Evolutionary conservation across 2,797 vertebrate genomes (phyloP).

Genomic region (Synanceia verrucosa): DNA sequence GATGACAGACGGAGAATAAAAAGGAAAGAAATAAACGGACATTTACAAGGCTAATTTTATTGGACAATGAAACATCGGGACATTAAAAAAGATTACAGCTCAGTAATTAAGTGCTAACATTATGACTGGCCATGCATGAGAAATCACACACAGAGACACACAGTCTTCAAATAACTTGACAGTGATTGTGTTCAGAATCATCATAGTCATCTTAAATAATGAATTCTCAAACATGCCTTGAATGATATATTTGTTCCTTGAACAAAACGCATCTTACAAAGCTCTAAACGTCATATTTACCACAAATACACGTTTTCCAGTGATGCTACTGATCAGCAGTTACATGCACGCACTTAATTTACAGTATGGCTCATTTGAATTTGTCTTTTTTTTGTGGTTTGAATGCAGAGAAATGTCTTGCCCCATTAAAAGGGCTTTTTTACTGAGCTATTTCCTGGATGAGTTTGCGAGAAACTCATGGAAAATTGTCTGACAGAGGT

Average conservation of each 20-base stretch:
- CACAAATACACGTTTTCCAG: background rate
- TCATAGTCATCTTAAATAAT: background rate
- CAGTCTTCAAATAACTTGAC: background rate
- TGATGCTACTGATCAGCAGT: background rate
- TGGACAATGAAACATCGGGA: slow-evolving; percentile 26
- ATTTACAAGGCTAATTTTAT: slow-evolving; percentile 41
- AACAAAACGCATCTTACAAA: background rate
- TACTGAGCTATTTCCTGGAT: too few species aligned
- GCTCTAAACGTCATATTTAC: background rate
- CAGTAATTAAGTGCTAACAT: slow-evolving; percentile 16
- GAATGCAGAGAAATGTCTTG: background rate
- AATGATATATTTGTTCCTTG: background rate
- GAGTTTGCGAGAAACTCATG: background rate
- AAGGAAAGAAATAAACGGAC: slow-evolving; percentile 16
- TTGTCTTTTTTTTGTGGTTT: background rate
- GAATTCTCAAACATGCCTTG: background rate
- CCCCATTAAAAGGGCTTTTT: background rate
- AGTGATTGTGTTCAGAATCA: background rate
- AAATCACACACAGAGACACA: background rate
- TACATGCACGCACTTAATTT: background rate
- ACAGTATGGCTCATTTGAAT: background rate
- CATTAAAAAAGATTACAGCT: slow-evolving; percentile 32
- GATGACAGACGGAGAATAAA: slow-evolving; percentile 33
- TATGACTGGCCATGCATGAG: slow-evolving; percentile 10
- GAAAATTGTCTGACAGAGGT: background rate